Conservation (phyloP, 1,140 invertebrate genomes). For the Drosophila ercepeae region DNA sequence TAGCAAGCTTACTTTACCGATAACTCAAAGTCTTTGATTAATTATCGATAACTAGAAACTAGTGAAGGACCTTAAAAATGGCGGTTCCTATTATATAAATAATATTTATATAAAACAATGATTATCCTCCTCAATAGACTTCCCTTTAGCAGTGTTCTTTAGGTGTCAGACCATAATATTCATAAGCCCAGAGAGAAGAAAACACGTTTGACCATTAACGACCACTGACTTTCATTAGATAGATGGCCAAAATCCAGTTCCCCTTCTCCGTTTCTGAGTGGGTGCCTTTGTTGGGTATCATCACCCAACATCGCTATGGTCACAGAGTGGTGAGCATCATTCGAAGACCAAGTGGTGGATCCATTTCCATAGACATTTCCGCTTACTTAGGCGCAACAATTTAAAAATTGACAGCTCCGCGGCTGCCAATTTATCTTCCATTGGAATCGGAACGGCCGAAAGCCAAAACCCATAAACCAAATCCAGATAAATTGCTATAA, state of each 20-base stretch:
- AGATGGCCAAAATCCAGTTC: constrained; percentile 52
- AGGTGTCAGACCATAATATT: constrained; percentile 27
- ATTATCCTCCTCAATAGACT: constrained; percentile 4
- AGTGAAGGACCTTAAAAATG: neutral
- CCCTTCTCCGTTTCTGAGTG: constrained; percentile 52
- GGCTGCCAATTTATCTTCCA: constrained; percentile 69
- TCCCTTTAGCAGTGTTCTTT: constrained; percentile 27
- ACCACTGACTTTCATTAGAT: constrained; percentile 41
- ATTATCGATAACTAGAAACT: too few relatives aligned
- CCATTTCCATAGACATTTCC: constrained; percentile 57
- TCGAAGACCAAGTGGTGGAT: neutral
- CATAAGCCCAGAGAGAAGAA: constrained; percentile 27
- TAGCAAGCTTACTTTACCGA: too few relatives aligned
- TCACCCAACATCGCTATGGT: constrained; percentile 7
- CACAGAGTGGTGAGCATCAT: neutral
- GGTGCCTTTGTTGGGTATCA: constrained; percentile 30
- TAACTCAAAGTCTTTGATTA: too few relatives aligned
- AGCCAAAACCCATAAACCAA: constrained; percentile 51
- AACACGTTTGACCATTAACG: constrained; percentile 68
- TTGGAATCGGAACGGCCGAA: constrained; percentile 29
- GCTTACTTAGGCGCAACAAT: constrained; percentile 76
- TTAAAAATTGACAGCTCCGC: constrained; percentile 66
- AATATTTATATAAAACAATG: neutral
- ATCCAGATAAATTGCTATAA: constrained; percentile 79
- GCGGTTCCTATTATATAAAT: neutral